Conservation (phyloP, 2,888 invertebrate species). For the Caenorhabditis japonica region DNA sequence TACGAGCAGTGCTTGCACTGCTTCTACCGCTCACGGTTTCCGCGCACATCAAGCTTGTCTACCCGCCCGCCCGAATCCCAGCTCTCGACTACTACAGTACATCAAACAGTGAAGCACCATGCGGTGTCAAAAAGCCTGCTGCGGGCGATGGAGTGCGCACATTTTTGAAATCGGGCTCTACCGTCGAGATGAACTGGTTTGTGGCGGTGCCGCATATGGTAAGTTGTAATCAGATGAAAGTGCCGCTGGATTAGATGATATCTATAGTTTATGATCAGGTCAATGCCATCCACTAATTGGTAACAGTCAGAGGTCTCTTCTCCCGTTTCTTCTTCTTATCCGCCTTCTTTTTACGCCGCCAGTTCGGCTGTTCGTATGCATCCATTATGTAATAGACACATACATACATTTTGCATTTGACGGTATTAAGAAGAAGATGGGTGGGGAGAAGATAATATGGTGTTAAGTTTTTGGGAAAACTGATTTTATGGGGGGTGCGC, state of each 20-base stretch:
- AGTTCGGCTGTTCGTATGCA: too few species aligned
- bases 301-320: neutral
- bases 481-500: too few species aligned
- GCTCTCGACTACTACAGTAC: slow-evolving; percentile 94
- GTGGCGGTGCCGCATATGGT: slow-evolving; percentile 92
- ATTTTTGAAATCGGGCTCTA: slow-evolving; percentile 82
- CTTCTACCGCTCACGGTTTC: slow-evolving; percentile 20
- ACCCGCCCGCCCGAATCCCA: slow-evolving; percentile 79
- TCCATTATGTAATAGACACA: too few species aligned
- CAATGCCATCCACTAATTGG: slow-evolving; percentile 55
- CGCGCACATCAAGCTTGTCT: slow-evolving; percentile 65
- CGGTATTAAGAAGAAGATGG: too few species aligned
- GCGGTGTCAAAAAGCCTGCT: slow-evolving; percentile 90
- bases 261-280: slow-evolving; percentile 51
- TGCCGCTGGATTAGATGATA: too few species aligned
- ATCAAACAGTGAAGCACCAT: slow-evolving; percentile 89
- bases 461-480: too few species aligned
- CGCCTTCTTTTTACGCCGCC: too few species aligned
- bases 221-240: slow-evolving; percentile 78
- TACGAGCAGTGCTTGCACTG: slow-evolving; percentile 46
- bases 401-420: too few species aligned
- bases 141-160: slow-evolving; percentile 58
- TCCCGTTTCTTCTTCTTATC: too few species aligned
- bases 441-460: too few species aligned
- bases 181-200: slow-evolving; percentile 92